Evolutionary conservation across 2,888 invertebrate species (phyloP).

Genomic region (Caenorhabditis becei): DNA sequence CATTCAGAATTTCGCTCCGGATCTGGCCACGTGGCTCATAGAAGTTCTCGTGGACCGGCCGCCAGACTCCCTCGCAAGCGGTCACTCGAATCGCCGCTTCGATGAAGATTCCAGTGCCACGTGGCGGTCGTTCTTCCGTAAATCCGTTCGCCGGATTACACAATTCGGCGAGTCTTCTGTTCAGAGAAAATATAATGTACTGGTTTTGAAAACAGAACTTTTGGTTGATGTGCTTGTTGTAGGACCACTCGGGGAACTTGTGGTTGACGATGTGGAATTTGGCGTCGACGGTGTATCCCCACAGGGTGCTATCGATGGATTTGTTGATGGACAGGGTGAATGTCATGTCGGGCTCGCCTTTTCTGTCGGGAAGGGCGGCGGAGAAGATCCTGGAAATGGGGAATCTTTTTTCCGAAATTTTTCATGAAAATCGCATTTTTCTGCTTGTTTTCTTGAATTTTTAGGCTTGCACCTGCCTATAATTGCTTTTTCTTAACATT

Average conservation of each 20-base stretch:
- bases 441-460: no score
- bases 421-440: no score
- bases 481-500: no score
- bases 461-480: no score
- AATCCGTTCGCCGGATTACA: neutral
- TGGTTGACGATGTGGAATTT: neutral
- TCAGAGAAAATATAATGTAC: neutral
- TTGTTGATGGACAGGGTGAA: neutral
- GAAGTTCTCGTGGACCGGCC: neutral
- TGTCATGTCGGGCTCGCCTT: neutral
- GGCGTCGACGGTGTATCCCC: neutral
- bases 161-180: neutral
- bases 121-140: neutral
- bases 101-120: neutral
- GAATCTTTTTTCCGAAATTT: neutral
- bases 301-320: neutral
- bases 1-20: neutral
- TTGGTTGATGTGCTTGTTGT: neutral
- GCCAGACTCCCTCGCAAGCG: neutral
- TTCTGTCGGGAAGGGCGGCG: neutral
- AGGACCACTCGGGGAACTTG: neutral
- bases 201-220: neutral
- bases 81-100: neutral
- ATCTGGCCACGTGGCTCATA: neutral
- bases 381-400: neutral